These are phyloP conservation scores for Okamejei kenojei DNA, from an alignment of 2,797 vertebrate species.

Conservation along the genomic window DNA sequence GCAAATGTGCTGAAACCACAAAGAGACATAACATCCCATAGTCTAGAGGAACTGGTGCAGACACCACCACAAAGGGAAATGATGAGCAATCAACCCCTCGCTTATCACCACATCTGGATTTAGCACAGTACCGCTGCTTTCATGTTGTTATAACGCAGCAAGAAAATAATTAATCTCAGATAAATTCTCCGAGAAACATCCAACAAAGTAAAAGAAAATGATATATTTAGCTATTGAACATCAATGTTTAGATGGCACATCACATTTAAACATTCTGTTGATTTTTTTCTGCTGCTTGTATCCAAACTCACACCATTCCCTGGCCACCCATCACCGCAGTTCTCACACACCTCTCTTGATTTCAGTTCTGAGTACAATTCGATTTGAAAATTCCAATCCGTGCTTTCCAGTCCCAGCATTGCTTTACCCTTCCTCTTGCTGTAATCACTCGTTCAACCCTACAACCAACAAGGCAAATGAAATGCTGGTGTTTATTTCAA, in stretches of 20 bases:
- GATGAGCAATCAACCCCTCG: background rate
- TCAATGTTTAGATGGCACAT: background rate
- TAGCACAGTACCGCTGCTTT: background rate
- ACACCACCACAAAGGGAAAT: conserved; percentile 25
- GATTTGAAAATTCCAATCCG: background rate
- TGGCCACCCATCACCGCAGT: background rate
- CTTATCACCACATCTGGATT: conserved; percentile 7
- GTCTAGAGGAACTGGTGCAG: background rate
- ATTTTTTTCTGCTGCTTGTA: background rate
- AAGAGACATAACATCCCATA: conserved; percentile 7
- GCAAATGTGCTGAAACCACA: background rate
- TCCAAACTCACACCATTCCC: background rate
- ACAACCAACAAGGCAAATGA: no score
- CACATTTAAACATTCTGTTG: background rate
- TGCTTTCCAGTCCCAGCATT: no score
- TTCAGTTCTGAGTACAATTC: background rate
- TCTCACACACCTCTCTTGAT: background rate
- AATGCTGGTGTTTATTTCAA: no score
- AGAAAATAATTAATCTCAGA: background rate
- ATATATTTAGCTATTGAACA: background rate
- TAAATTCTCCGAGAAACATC: conserved; percentile 16
- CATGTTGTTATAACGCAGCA: background rate
- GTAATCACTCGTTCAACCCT: no score
- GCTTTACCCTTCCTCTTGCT: no score
- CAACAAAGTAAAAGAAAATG: background rate